Evolutionary conservation across 2,113 vertebrate species (phyloP), one percentile per base, ranked within the genome.

Genomic region (Haemorhous mexicanus): DNA sequence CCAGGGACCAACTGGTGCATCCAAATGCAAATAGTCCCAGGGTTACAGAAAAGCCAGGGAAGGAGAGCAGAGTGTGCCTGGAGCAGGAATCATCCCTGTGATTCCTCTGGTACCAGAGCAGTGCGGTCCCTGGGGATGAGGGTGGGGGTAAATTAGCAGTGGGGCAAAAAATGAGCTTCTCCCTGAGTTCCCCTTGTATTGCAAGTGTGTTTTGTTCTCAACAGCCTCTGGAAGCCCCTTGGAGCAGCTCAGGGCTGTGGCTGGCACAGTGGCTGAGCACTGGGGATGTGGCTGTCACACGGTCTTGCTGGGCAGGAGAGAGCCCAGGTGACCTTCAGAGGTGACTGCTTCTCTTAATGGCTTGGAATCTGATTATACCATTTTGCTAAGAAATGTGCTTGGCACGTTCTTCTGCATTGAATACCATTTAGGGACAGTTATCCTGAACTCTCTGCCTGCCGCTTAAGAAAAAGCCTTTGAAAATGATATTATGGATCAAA

Each of bases 401-500:
- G 93, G 78, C 80, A 16, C 20, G 21, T 95, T 94, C 92, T 90
- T 85, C 78, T 88, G 84, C 56, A 75, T 94, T 81, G 78, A 92
- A 75, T 77, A 63, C 81, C 72, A 32, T 83, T 73, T 78, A 88
- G 95, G 91, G 91, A 91, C 91, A 89, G 89, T 77, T 89, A 41
- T 83, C 74, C 56, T 80, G 90, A 96, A 91, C 89, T 68, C 80
- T 91, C 55, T 39, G 85, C 87, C 75, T 59, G 87, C 78, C 0
- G 14, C 87, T 94, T 59, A 64, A 74, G 78, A 85, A 84, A 81
- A 74, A 91, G 75, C 84, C 88, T 84, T 95, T 95, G 94, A 85
- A 96, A 96, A 90, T 93, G 87, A 95, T 94, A 85, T 91, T 94
- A 84, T n/a, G 89, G 78, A 77, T 89, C 93, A 77, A 30, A 93